Conservation (phyloP, 2,113 vertebrate genomes). For the Rhodinocichla rosea region DNA sequence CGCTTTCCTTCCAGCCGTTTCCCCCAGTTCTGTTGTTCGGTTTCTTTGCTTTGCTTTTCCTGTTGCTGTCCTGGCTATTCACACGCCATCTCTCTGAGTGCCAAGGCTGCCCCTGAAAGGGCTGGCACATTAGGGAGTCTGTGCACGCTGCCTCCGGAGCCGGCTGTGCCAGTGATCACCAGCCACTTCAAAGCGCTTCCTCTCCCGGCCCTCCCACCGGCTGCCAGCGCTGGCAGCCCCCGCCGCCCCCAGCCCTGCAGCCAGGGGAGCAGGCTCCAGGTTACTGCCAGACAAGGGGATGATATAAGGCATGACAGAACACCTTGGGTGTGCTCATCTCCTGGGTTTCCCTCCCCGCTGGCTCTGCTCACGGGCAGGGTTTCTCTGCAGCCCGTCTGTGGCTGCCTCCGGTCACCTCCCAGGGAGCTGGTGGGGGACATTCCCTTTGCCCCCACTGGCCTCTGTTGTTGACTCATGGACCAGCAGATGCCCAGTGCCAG, state of each 20-base stretch:
- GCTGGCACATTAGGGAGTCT: slow-evolving; percentile 30
- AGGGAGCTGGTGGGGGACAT: background rate
- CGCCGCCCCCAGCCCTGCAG: background rate
- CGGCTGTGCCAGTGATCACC: slow-evolving; percentile 42
- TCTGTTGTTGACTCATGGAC: background rate
- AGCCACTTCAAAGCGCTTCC: slow-evolving; percentile 65
- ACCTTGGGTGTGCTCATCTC: rapidly evolving
- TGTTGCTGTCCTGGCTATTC: slow-evolving; percentile 50
- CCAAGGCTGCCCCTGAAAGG: slow-evolving; percentile 52
- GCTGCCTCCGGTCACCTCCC: background rate
- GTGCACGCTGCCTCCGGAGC: slow-evolving; percentile 52
- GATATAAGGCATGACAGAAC: rapidly evolving
- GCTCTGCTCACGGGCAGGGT: background rate
- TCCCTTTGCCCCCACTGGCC: background rate
- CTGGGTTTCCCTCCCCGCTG: background rate
- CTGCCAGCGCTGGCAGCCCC: background rate
- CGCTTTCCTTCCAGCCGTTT: slow-evolving; percentile 38
- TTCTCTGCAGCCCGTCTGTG: background rate
- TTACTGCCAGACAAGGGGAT: background rate
- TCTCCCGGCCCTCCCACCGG: slow-evolving; percentile 27
- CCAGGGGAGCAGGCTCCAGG: background rate
- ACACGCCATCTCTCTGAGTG: slow-evolving; percentile 30
- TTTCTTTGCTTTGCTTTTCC: slow-evolving; percentile 62
- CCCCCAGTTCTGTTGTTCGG: slow-evolving; percentile 22
- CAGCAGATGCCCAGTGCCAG: background rate